Base-by-base conservation (phyloP, 2,888 invertebrate genomes). In the Molanna angustata region DNA sequence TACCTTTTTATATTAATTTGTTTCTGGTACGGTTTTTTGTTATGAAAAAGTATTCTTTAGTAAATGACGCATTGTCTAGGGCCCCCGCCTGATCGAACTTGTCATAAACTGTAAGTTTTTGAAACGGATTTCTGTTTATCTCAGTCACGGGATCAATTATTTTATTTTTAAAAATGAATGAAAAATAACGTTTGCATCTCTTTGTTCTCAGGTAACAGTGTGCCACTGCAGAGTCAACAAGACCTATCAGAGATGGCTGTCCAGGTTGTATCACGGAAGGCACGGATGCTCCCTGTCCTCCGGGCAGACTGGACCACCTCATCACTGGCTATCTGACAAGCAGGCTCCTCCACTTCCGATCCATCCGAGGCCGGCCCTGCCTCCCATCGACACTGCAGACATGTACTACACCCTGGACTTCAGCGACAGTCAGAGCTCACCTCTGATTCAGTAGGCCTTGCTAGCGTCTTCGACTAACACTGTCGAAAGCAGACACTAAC, bases 211-310 rank as follows among this genome's bases (percentile, higher is more conserved):
- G 86, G 85, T 86, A 61, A 83, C 86, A 44, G 84, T 83, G 33
- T 89, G 88, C 68, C 88, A 89, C 69, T 89, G 88, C 69, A 83
- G 87, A 61, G 84, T 87, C 61, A 85, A 88, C 73, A 85, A 86
- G 71, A 87, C 87, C 1, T 87, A 87, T 70, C 82, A 84, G 42
- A 79, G 82, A 27, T 76, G 83, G 62, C 71, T 82, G 51, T 78
- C 82, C 4, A 76, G 80, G 22, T 70, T 80, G 60, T 72, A 76
- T 2, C 79, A 80, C 53, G 68, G 73, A 60, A 71, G 73, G 63
- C 70, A 73, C 49, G 71, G 72, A 57, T 67, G 72, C 61, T 57
- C 58, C 31, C 60, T 63, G 17, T 19, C 35, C 4, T 69, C 63
- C 22, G 43, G 69, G 1, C 65, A 65, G 51, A 58, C 71, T 1